Evolutionary conservation across 2,797 vertebrate species (phyloP), one percentile per base, ranked within the genome.

Genomic region (Melanotaenia trifasciata): DNA sequence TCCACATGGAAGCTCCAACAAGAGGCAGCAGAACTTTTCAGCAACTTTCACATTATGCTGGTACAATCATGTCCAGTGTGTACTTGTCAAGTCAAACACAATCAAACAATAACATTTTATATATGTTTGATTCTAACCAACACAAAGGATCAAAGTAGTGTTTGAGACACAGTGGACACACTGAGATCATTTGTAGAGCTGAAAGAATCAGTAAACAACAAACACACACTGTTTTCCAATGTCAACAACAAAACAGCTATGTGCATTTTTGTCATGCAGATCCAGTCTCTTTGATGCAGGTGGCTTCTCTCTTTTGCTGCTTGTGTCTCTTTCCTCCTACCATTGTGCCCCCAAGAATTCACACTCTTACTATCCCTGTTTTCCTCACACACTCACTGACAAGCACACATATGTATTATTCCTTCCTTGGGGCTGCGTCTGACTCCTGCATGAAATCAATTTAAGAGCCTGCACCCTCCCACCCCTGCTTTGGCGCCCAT

Each of bases 401-500:
- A 81, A 38, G 79, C 65, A 76, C 76, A 84, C 76, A 86, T 74
- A 78, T 45, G 43, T 59, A 83, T 77, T 76, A 83, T 86, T 81
- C 83, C 79, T 85, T 87, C 89, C 84, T 87, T 38, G 26, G 74
- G 84, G 86, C 87, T 84, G 79, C 78, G 85, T 92, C 91, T 91
- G 91, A 93, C 92, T 92, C 87, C 78, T 61, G 84, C 93, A 93
- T 93, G 92, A 93, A 94, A 94, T 94, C 87, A 85, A 93, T 94
- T 94, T 88, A 32, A 56, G 83, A 85, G 83, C 72, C 88, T 59
- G 83, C 83, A 76, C 59, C 83, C 87, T 83, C 85, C 84, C 87
- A 81, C 84, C 72, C 81, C 80, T 81, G 81, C 73, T 81, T 73
- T 78, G 70, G 83, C 81, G 51, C 86, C 84, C 84, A 85, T 90